A percentile compares a stretch with the other conserved stretches of the same genome.
phyloP scores from a whole-genome alignment of 1,140 invertebrate species.

The Listronotus bonariensis region DNA sequence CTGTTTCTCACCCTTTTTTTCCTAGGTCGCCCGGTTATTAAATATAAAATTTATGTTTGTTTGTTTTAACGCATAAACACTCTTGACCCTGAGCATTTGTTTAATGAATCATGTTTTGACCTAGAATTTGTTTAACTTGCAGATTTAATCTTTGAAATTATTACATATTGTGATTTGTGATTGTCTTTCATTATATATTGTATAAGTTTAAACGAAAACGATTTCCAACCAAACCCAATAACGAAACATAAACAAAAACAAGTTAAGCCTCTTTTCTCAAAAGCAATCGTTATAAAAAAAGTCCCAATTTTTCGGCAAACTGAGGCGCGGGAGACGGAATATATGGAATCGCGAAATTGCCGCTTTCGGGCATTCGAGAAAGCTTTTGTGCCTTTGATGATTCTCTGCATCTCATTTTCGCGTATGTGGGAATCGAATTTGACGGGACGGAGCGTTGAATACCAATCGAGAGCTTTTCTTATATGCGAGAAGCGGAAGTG shows the following conservation, averaged over 20 bases:
- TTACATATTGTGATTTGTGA: no score
- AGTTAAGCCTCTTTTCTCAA: constrained; percentile 27
- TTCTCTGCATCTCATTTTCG: constrained; percentile 57
- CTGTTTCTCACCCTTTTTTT: no score
- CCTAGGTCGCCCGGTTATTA: no score
- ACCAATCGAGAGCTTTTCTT: constrained; percentile 49
- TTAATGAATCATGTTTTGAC: no score
- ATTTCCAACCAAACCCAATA: no score
- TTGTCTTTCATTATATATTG: no score
- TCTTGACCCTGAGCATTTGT: no score
- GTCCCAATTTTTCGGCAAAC: constrained; percentile 33
- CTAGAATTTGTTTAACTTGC: no score
- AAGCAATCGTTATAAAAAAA: constrained; percentile 34
- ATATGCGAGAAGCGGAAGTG: constrained; percentile 1
- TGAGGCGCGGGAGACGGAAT: constrained; percentile 18
- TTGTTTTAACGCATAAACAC: no score
- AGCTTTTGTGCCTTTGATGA: constrained; percentile 57
- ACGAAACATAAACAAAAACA: constrained; percentile 34
- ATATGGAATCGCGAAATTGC: constrained; percentile 43
- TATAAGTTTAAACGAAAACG: no score
- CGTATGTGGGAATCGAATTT: constrained; percentile 56
- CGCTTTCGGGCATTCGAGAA: constrained; percentile 43
- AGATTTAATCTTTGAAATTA: no score
- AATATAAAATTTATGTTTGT: no score
- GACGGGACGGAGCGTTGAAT: constrained; percentile 54